phyloP scores from a whole-genome alignment of 2,888 invertebrate species.

The Agrochola lota region DNA sequence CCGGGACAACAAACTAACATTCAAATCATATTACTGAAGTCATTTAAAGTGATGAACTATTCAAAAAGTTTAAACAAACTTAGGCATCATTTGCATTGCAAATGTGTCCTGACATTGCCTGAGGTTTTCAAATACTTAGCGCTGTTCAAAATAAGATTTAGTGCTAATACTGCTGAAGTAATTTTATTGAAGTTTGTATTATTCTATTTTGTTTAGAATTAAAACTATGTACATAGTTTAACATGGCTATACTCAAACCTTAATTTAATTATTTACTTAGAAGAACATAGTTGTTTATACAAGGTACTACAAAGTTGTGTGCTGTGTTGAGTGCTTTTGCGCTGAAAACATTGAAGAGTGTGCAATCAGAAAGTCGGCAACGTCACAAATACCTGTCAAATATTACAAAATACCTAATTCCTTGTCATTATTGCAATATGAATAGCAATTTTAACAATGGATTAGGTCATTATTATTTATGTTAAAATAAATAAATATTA shows the following conservation, averaged over 20 bases:
- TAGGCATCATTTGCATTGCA: constrained; percentile 54
- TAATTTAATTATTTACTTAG: no score
- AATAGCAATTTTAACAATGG: no score
- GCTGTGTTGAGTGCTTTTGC: neutral
- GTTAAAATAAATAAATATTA: no score
- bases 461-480: no score
- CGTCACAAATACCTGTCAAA: neutral
- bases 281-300: no score
- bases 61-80: constrained; percentile 61
- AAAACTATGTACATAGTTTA: neutral
- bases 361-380: neutral
- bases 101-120: constrained; percentile 55
- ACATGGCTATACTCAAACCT: no score
- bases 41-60: constrained; percentile 63
- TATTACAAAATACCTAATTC: neutral
- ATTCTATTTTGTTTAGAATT: neutral
- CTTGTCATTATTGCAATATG: no score
- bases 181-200: constrained; percentile 13
- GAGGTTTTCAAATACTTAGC: constrained; percentile 46
- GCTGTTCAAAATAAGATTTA: constrained; percentile 35
- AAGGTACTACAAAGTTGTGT: neutral
- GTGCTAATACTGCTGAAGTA: constrained; percentile 33
- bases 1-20: constrained; percentile 61
- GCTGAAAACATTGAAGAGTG: neutral
- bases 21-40: constrained; percentile 63